Conservation (phyloP, 2,797 vertebrate genomes). For the Prionace glauca region DNA sequence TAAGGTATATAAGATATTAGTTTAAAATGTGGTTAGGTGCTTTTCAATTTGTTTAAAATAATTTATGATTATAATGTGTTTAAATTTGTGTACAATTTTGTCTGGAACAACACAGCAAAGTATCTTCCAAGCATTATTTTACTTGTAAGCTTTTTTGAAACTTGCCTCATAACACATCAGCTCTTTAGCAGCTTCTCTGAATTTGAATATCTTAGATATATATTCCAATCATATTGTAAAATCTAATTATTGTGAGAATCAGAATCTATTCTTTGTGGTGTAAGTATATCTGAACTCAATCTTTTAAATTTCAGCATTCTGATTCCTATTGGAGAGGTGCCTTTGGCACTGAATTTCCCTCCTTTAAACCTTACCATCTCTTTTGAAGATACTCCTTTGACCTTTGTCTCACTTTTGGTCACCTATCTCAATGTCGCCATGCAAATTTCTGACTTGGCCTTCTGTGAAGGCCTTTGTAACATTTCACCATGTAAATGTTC, state of each 20-base stretch:
- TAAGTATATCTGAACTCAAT: background rate
- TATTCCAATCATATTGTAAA: background rate
- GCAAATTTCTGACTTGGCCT: background rate
- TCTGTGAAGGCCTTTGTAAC: background rate
- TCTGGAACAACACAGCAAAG: background rate
- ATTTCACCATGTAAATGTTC: no score
- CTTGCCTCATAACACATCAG: background rate
- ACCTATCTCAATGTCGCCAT: background rate
- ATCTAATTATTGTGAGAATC: background rate
- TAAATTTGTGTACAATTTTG: background rate
- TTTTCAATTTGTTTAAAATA: background rate
- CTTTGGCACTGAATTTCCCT: no score
- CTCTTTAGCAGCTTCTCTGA: background rate
- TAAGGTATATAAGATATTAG: no score
- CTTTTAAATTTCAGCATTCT: background rate
- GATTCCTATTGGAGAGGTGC: background rate
- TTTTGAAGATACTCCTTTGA: background rate
- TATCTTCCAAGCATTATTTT: background rate
- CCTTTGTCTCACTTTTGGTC: background rate
- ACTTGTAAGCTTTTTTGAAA: background rate
- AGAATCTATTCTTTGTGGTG: background rate
- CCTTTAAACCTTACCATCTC: background rate
- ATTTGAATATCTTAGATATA: background rate
- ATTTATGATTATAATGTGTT: background rate
- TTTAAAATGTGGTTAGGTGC: background rate